Base-by-base conservation (phyloP, 2,888 invertebrate genomes). In the Allophyes oxyacanthae region DNA sequence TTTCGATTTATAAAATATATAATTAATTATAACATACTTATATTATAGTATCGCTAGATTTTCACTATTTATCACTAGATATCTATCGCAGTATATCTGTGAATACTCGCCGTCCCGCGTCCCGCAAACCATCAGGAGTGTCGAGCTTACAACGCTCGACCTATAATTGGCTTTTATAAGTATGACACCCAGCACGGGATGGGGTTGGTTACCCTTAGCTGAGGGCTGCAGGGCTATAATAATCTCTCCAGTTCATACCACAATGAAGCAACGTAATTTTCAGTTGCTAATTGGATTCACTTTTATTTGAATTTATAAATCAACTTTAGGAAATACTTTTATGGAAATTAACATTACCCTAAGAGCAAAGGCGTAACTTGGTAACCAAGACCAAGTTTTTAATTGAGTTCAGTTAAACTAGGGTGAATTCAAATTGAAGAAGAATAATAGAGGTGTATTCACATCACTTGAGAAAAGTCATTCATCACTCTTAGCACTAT, bases 371-470 rank as follows among this genome's bases (percentile, higher is more conserved):
- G 53, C 55, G 55, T 56, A 64, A 74, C 62, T 74, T 64, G 50
- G 36, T 62, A 67, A 73, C 60, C 52, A 62, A 71, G 71, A 55
- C 51, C 40, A 73, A 71, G 59, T 73, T 73, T n/a, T 71, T 73
- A 73, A 73, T 71, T 73, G 67, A 64, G 67, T 60, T 55, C 41
- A 67, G 56, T 67, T 67, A 52, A 66, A 70, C 50, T 53, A 41
- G 53, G 30, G 50, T 53, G 64, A 52, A 52, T 51, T 64, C 30
- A 58, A 51, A 50, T 34, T 48, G 48, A 59, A 69, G 50, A 57
- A 66, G 64, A 64, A 64, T 61, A 49, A 37, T 6, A 52, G 50
- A 43, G 15, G 40, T 54, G 54, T 54, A 55, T 59, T 41, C 14
- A 38, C 41, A 48, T 32, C 1, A 20, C 32, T 4, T 20, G 4